phyloP scores from a whole-genome alignment of 1,140 invertebrate species.

The Gryllus bimaculatus region DNA sequence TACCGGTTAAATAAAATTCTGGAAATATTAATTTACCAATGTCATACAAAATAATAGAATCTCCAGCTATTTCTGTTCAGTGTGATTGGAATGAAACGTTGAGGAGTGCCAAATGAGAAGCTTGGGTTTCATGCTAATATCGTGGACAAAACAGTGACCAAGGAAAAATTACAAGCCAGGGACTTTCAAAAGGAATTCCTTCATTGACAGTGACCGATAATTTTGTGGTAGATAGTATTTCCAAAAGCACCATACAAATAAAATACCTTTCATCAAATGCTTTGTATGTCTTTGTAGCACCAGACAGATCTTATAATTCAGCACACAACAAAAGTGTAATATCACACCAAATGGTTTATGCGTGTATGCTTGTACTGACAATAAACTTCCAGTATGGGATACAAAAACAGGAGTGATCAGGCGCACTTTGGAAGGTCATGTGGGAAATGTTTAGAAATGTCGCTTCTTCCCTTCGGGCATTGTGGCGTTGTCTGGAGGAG shows the following conservation, averaged over 20 bases:
- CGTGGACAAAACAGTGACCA: constrained; percentile 32
- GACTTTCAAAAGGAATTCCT: constrained; percentile 29
- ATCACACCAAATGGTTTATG: constrained; percentile 47
- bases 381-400: constrained; percentile 53
- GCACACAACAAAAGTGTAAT: constrained; percentile 36
- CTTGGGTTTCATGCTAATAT: constrained; percentile 39
- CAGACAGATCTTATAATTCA: constrained; percentile 33
- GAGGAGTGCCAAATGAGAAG: constrained; percentile 26
- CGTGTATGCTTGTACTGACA: constrained; percentile 48
- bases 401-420: constrained; percentile 43
- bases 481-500: constrained; percentile 55
- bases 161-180: constrained; percentile 33
- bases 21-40: background rate
- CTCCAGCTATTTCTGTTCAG: constrained; percentile 36
- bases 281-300: constrained; percentile 37
- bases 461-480: constrained; percentile 62
- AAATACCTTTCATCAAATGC: constrained; percentile 35
- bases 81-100: constrained; percentile 39
- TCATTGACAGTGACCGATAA: constrained; percentile 30
- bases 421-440: constrained; percentile 52
- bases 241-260: constrained; percentile 33
- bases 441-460: constrained; percentile 57
- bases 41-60: background rate
- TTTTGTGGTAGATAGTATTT: constrained; percentile 34
- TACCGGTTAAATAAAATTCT: no score